Base-by-base conservation (phyloP, 2,888 invertebrate species). In the Ectropis crepuscularia region DNA sequence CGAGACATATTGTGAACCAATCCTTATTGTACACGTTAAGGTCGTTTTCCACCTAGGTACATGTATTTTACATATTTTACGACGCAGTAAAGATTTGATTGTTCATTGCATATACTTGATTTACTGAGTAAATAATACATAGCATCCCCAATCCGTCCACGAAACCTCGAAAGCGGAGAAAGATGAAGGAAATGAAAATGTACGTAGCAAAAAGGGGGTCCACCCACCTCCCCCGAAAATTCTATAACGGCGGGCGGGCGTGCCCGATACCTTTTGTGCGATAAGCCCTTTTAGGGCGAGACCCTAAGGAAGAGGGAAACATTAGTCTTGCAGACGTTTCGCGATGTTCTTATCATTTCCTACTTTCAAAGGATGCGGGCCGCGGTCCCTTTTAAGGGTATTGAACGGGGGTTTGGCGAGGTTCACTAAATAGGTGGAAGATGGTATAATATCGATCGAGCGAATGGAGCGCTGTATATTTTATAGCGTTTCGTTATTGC, bases 141-240 rank as follows among this genome's bases (percentile, higher is more conserved):
- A 16, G 37, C 36, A 7, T 8, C n/a, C 66, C 65, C 41, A 88
- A 60, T 90, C 67, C 90, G 73, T 59, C 79, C 79, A 88, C 78
- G 80, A 67, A 51, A 71, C 82, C 82, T 86, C 86, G 83, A 86
- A 85, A 87, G 89, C 89, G 86, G 90, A 87, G 90, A 92, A 92
- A 92, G 92, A 92, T 92, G 92, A 92, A 92, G 92, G 92, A 92
- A 92, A 92, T 92, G 92, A 92, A 92, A 92, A 90, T 90, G 92
- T 91, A 90, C 92, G 89, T 88, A 85, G 90, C 92, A 91, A 91
- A 92, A 92, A 90, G 92, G 90, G 90, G 87, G 75, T 41, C 54
- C 65, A 63, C 74, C 73, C 74, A 76, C 78, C 76, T 71, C 82
- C 76, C 80, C 78, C 90, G 88, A 91, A 92, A 91, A 92, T 91